Percentiles rank a stretch among this genome's conserved stretches.
Evolutionary conservation across 2,888 invertebrate genomes (phyloP).

Genomic region (Nephrotoma flavescens): DNA sequence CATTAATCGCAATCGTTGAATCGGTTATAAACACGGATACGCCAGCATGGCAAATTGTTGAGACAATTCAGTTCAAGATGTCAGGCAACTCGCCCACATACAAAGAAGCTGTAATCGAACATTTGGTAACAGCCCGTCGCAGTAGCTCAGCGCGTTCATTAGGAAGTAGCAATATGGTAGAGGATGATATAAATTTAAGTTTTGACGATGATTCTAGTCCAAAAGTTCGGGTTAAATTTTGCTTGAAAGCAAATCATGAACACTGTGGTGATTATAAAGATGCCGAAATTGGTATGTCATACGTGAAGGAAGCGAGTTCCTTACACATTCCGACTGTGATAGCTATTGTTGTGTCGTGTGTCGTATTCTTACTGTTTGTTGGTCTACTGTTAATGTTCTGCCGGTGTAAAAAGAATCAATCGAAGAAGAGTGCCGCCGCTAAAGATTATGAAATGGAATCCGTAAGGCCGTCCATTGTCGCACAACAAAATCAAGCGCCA

Average conservation of each 20-base stretch:
- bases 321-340: conserved; percentile 64
- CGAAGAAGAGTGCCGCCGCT: conserved; percentile 62
- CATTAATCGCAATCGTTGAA: conserved; percentile 62
- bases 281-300: conserved; percentile 70
- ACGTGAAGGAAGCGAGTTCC: conserved; percentile 62
- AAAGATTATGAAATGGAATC: conserved; percentile 89
- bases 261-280: conserved; percentile 72
- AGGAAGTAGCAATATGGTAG: conserved; percentile 24
- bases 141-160: conserved; percentile 36
- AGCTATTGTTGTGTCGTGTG: conserved; percentile 62
- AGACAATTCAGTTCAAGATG: conserved; percentile 53
- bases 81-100: conserved; percentile 55
- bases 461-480: conserved; percentile 67
- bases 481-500: conserved; percentile 75
- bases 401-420: conserved; percentile 66
- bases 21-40: conserved; percentile 44
- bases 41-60: conserved; percentile 53
- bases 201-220: conserved; percentile 47
- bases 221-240: conserved; percentile 64
- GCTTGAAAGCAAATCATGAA: conserved; percentile 63
- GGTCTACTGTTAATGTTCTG: conserved; percentile 69
- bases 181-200: conserved; percentile 39
- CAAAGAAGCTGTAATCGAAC: conserved; percentile 53
- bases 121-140: conserved; percentile 36
- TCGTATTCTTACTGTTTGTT: conserved; percentile 64